Evolutionary conservation across 2,888 invertebrate species (phyloP), one percentile per base, ranked within the genome.

Genomic region (Thymelicus acteon): DNA sequence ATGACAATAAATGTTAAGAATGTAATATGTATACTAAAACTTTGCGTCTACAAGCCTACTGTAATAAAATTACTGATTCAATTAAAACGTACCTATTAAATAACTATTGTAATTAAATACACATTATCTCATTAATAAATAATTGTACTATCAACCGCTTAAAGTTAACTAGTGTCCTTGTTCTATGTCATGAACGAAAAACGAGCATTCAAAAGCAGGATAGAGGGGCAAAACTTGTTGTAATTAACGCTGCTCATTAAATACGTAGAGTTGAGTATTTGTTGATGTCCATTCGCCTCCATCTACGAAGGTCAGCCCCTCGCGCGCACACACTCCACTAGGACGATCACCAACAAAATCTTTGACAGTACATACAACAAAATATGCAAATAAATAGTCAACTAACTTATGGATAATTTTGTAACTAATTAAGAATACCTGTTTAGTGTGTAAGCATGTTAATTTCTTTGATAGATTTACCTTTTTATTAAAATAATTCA

Each of bases 251-350:
- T 78, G 81, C 82, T 85, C 83, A 82, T 83, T 85, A 82, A 83
- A 84, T 81, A 79, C 79, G 60, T 40, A 13, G 60, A 57, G 81
- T 80, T 75, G 80, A 82, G 82, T 83, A 79, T 78, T 76, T 72
- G 82, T 83, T 86, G 90, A 91, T 87, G 90, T 84, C 86, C 88
- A 84, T 86, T 91, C 87, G 87, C 87, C 80, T 85, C 79, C 82
- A 82, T 79, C 74, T 74, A 65, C 80, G 89, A 92, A 92, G 92
- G 92, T 86, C 91, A 84, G 72, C 89, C 87, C 81, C 84, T 86
- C 81, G 79, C 82, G 82, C 79, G 79, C 67, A 74, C 78, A 79
- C 75, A 77, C 75, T 76, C 74, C 52, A 64, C 71, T 66, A 60
- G 60, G 52, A 60, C 58, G 63, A 60, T 60, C 60, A 60, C 63